Evolutionary conservation across 2,888 invertebrate genomes (phyloP).

Genomic region (Lycia hirtaria): DNA sequence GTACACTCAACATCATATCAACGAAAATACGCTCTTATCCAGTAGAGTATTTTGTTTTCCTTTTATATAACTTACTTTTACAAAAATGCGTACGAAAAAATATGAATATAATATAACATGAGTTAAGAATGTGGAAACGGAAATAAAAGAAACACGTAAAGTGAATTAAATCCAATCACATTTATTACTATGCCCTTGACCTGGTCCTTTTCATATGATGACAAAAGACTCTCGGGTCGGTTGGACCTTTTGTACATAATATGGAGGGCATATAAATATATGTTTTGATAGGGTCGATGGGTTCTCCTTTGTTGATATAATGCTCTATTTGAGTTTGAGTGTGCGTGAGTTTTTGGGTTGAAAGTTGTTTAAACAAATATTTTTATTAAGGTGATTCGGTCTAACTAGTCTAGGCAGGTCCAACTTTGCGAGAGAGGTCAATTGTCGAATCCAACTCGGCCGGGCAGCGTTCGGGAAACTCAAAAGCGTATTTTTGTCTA

Average conservation of each 20-base stretch:
- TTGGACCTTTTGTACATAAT: slow-evolving; percentile 2
- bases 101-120: background rate
- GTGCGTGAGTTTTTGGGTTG: background rate
- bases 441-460: too few relatives aligned
- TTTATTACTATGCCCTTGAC: slow-evolving; percentile 5
- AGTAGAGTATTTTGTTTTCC: too few relatives aligned
- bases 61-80: too few relatives aligned
- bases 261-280: slow-evolving; percentile 2
- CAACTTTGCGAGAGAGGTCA: too few relatives aligned
- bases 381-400: too few relatives aligned
- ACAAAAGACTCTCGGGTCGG: slow-evolving; percentile 12
- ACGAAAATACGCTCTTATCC: too few relatives aligned
- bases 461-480: too few relatives aligned
- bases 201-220: slow-evolving; percentile 6
- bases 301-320: slow-evolving; percentile 7
- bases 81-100: too few relatives aligned
- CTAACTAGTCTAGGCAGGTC: too few relatives aligned
- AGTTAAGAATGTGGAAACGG: too few relatives aligned
- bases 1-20: too few relatives aligned
- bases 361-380: background rate
- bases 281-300: slow-evolving; percentile 11
- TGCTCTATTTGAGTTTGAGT: background rate
- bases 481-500: too few relatives aligned
- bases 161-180: slow-evolving; percentile 4
- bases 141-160: background rate